These are phyloP conservation scores for Chamaea fasciata DNA, from an alignment of 2,113 vertebrate genomes.

Conservation along the genomic window DNA sequence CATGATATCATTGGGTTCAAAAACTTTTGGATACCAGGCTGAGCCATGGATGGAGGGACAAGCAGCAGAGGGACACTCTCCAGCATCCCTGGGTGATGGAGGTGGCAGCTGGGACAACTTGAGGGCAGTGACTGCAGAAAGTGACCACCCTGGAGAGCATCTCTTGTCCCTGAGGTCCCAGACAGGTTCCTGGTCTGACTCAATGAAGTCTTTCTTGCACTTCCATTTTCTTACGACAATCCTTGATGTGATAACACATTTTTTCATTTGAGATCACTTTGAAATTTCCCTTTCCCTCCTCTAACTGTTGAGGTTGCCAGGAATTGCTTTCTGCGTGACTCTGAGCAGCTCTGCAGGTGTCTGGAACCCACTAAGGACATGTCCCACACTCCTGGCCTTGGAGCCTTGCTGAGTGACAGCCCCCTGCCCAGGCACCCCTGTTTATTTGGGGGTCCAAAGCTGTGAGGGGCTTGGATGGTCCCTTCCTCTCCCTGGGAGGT, in stretches of 20 bases:
- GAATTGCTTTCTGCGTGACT: background rate
- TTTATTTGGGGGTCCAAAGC: background rate
- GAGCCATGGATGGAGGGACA: background rate
- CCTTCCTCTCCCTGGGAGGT: background rate
- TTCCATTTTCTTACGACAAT: fast-evolving
- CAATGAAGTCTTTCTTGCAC: background rate
- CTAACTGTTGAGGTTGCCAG: background rate
- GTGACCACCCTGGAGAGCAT: background rate
- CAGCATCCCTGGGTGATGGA: background rate
- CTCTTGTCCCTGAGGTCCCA: background rate
- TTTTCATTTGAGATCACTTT: background rate
- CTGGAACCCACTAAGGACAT: background rate
- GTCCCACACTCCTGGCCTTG: background rate
- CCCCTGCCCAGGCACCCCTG: background rate
- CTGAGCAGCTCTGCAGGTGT: background rate
- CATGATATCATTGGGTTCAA: background rate
- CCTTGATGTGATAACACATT: background rate
- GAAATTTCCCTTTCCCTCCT: background rate
- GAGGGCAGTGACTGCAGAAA: background rate
- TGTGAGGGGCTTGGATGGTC: background rate
- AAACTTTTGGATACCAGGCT: fast-evolving
- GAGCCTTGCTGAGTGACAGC: background rate
- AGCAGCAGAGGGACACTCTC: background rate
- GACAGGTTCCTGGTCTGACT: background rate
- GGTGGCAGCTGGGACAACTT: background rate